phyloP scores from a whole-genome alignment of 2,113 vertebrate genomes.

The Tringa solitaria region DNA sequence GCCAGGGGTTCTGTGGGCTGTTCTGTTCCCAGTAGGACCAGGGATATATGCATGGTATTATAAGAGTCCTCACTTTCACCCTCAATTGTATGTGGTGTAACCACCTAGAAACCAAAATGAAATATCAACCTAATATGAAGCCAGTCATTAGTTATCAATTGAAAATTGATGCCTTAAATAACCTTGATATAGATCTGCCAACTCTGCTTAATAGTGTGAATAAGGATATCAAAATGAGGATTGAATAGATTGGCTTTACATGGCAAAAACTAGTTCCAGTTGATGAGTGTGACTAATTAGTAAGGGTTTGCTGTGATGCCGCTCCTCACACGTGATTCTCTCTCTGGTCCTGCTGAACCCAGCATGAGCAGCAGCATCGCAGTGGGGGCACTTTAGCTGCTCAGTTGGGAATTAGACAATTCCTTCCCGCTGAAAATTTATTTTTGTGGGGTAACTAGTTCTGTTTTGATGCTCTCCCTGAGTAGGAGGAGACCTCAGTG shows the following conservation, averaged over 20 bases:
- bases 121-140: not conserved
- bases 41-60: too few relatives aligned
- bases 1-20: not conserved
- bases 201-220: not conserved
- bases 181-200: not conserved
- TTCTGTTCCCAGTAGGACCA: not conserved
- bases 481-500: constrained; percentile 67
- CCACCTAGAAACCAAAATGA: not conserved
- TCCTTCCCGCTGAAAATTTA: not conserved
- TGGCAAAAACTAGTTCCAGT: not conserved
- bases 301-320: not conserved
- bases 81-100: not conserved
- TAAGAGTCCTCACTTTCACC: not conserved
- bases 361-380: not conserved
- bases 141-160: not conserved
- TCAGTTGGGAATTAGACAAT: not conserved
- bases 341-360: not conserved
- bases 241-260: not conserved
- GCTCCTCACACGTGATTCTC: not conserved
- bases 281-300: not conserved
- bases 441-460: not conserved
- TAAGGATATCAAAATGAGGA: not conserved
- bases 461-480: not conserved
- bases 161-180: not conserved
- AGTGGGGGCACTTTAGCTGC: not conserved